These are phyloP conservation scores for Adelognathus sp. DNA, from an alignment of 2,888 invertebrate genomes.

Conservation along the genomic window DNA sequence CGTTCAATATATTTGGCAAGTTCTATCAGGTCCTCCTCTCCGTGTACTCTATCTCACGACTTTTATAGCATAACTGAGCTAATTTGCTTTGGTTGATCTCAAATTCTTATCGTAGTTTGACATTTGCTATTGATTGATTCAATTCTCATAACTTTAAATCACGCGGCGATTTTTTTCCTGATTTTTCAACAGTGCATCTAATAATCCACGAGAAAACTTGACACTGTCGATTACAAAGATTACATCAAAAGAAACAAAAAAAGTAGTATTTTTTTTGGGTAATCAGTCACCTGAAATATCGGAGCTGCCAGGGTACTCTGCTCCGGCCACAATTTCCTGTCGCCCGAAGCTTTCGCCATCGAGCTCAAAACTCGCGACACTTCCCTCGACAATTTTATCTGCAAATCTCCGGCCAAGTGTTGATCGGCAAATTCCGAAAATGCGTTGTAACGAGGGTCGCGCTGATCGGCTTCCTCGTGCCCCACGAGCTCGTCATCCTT, in stretches of 20 bases:
- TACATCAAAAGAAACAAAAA: too few species aligned
- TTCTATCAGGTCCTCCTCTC: too few species aligned
- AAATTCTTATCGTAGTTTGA: neutral
- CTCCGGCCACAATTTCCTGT: constrained; percentile 67
- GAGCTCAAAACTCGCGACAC: constrained; percentile 64
- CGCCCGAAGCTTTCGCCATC: constrained; percentile 60
- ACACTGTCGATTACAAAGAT: too few species aligned
- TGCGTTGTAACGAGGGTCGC: constrained; percentile 70
- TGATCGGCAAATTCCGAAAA: constrained; percentile 68
- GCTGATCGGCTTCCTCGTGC: constrained; percentile 63
- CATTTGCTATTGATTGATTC: neutral
- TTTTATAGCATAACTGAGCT: too few species aligned
- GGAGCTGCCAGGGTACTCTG: constrained; percentile 71
- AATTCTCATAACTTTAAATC: neutral
- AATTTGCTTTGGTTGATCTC: too few species aligned
- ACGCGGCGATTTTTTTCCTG: too few species aligned
- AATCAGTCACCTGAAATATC: constrained; percentile 74
- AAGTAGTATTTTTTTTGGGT: too few species aligned
- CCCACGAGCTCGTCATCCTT: constrained; percentile 67
- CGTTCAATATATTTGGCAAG: too few species aligned
- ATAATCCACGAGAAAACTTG: too few species aligned
- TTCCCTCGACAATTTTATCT: constrained; percentile 70
- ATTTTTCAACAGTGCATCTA: too few species aligned
- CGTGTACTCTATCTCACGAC: too few species aligned
- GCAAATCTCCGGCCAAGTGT: constrained; percentile 66